phyloP scores from a whole-genome alignment of 1,140 invertebrate genomes.

The Colletes latitarsis region DNA sequence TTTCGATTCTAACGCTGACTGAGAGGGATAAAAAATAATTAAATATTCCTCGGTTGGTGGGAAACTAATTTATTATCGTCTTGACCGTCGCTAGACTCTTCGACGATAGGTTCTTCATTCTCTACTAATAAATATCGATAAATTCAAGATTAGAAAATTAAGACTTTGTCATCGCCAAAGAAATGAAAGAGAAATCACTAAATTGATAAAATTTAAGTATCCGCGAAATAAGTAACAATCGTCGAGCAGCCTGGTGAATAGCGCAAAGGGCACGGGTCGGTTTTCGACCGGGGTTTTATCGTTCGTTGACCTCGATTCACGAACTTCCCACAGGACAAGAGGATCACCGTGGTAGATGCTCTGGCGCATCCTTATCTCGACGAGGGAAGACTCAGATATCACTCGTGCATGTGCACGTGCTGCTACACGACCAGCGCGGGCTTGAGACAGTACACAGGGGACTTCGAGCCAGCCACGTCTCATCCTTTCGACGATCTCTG shows the following conservation, averaged over 20 bases:
- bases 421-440: conserved; percentile 91
- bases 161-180: too few species aligned
- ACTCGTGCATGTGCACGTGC: conserved; percentile 99
- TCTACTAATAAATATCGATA: too few species aligned
- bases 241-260: conserved; percentile 14
- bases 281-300: conserved; percentile 2
- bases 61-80: too few species aligned
- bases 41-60: too few species aligned
- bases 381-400: conserved; percentile 98
- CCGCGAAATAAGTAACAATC: neutral
- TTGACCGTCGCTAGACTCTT: too few species aligned
- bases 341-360: conserved; percentile 96
- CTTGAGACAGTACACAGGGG: conserved; percentile 92
- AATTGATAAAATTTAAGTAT: too few species aligned
- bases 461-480: conserved; percentile 95
- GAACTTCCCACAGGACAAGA: conserved; percentile 87
- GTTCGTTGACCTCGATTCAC: conserved; percentile 17
- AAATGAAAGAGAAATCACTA: too few species aligned
- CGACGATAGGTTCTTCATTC: too few species aligned
- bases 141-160: too few species aligned
- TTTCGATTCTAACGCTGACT: too few species aligned
- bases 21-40: too few species aligned
- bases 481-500: conserved; percentile 96
- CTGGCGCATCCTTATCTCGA: conserved; percentile 98
- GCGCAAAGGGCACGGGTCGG: neutral